These are phyloP conservation scores for Drosophila hydei DNA, from an alignment of 1,140 invertebrate genomes.

Conservation along the genomic window DNA sequence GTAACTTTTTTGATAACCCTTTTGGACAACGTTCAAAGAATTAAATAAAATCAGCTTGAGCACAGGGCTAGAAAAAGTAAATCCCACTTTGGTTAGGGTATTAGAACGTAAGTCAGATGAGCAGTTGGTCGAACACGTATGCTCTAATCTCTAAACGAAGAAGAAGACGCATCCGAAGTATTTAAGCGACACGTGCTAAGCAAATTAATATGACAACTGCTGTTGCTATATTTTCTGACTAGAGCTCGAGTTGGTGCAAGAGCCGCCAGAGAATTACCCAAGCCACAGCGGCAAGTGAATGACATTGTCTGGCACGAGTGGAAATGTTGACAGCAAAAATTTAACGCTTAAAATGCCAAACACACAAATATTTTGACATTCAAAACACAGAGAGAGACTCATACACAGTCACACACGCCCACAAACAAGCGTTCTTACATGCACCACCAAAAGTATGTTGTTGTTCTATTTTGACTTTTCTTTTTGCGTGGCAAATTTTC, in stretches of 20 bases:
- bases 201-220: conserved; percentile 64
- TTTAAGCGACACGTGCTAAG: conserved; percentile 58
- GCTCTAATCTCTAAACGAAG: conserved; percentile 24
- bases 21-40: no score
- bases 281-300: conserved; percentile 18
- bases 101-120: not conserved
- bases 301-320: conserved; percentile 42
- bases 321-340: conserved; percentile 76
- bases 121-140: not conserved
- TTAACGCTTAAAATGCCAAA: conserved; percentile 81
- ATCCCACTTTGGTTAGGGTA: not conserved
- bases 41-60: no score
- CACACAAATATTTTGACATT: conserved; percentile 81
- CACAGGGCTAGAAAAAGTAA: not conserved
- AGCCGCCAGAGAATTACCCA: conserved; percentile 20
- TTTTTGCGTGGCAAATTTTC: conserved; percentile 76
- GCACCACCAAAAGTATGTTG: conserved; percentile 11
- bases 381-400: conserved; percentile 53
- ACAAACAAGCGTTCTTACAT: no score
- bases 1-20: no score
- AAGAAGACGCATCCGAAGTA: conserved; percentile 35
- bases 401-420: conserved; percentile 33
- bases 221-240: not conserved
- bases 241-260: not conserved
- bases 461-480: conserved; percentile 32